These are phyloP conservation scores for Hyles lineata DNA, from an alignment of 2,888 invertebrate species.

Conservation along the genomic window DNA sequence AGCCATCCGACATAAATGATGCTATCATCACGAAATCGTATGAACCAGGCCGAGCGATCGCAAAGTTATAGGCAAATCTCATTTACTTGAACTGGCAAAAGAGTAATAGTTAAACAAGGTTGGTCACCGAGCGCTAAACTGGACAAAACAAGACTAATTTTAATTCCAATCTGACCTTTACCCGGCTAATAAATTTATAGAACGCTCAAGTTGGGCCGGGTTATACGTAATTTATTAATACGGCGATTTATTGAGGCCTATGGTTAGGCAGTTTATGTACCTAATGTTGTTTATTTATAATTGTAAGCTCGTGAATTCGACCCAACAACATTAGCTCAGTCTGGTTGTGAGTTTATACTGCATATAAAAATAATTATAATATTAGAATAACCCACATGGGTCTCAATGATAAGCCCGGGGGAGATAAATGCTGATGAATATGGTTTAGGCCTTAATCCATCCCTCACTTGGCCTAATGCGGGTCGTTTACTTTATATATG, in stretches of 20 bases:
- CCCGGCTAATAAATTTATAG: conserved; percentile 1
- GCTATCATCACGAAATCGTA: not conserved
- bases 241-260: not conserved
- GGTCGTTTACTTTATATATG: too few relatives aligned
- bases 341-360: too few relatives aligned
- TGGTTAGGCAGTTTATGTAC: not conserved
- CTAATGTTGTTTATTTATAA: not conserved
- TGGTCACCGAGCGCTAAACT: not conserved
- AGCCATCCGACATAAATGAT: conserved; percentile 5
- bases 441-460: too few relatives aligned
- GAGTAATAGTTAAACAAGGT: not conserved
- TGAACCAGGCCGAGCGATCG: not conserved
- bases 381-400: too few relatives aligned
- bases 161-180: conserved; percentile 4
- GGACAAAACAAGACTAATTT: conserved; percentile 4
- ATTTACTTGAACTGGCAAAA: not conserved
- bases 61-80: not conserved
- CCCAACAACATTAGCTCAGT: too few relatives aligned
- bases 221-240: not conserved
- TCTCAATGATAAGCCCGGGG: too few relatives aligned
- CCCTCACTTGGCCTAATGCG: too few relatives aligned
- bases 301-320: too few relatives aligned
- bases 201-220: not conserved
- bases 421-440: too few relatives aligned
- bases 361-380: too few relatives aligned